Percentiles rank a stretch among this genome's conserved stretches.
Conservation (phyloP, 2,113 vertebrate genomes). For the Vidua chalybeata region DNA sequence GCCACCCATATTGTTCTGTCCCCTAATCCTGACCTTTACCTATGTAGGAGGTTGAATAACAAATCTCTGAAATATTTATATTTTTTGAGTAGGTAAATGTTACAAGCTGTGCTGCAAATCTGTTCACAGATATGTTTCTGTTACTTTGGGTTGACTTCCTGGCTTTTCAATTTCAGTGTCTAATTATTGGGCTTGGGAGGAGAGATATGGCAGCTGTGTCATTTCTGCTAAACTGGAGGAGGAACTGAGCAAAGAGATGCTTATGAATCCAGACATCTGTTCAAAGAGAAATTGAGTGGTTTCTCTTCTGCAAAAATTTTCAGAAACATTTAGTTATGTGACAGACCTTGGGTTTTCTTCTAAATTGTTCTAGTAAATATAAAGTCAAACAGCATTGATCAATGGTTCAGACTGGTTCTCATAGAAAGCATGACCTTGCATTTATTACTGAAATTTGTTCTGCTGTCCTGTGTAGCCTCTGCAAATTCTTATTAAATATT, state of each 20-base stretch:
- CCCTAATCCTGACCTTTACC: not conserved
- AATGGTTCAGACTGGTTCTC: not conserved
- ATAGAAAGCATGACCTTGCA: not conserved
- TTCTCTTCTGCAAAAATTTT: not conserved
- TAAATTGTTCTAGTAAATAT: not conserved
- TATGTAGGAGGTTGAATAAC: accelerated
- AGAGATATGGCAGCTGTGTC: not conserved
- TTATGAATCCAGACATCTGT: constrained; percentile 21
- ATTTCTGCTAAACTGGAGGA: not conserved
- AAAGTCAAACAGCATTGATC: not conserved
- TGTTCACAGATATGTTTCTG: not conserved
- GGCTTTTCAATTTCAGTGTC: not conserved
- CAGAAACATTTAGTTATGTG: not conserved
- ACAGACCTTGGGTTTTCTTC: not conserved
- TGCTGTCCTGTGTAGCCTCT: not conserved
- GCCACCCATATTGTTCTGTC: not conserved
- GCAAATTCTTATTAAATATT: constrained; percentile 12
- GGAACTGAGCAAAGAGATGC: constrained; percentile 17
- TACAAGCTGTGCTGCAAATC: not conserved
- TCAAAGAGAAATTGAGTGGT: constrained; percentile 18
- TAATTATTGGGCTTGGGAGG: not conserved
- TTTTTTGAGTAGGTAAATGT: not conserved
- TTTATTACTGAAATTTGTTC: constrained; percentile 11
- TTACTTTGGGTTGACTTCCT: constrained; percentile 3
- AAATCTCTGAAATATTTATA: not conserved